These are phyloP conservation scores for Panagrolaimus sp. DNA, from an alignment of 1,140 invertebrate genomes.

Conservation along the genomic window DNA sequence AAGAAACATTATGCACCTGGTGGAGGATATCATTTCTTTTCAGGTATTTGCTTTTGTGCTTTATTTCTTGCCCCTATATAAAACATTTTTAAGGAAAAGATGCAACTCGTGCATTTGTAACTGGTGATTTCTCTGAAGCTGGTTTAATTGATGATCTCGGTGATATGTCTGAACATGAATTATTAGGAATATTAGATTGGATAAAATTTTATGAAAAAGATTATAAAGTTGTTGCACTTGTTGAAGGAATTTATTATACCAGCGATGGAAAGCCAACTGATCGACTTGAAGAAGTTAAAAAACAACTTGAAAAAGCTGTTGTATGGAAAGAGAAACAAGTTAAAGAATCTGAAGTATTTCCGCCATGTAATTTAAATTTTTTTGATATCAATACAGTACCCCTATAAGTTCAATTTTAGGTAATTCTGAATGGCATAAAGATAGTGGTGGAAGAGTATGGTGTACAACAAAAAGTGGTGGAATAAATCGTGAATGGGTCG, in stretches of 20 bases:
- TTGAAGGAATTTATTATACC: conserved; percentile 77
- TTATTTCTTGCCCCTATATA: background rate
- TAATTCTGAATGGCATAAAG: conserved; percentile 78
- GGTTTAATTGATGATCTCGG: conserved; percentile 73
- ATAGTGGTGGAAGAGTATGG: conserved; percentile 75
- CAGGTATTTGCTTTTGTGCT: conserved; percentile 50
- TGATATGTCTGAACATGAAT: conserved; percentile 67
- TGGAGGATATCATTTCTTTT: conserved; percentile 64
- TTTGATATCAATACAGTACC: no score
- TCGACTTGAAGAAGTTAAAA: conserved; percentile 59
- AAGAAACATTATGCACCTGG: conserved; percentile 69
- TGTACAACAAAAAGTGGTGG: conserved; percentile 81
- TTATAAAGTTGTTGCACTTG: conserved; percentile 68
- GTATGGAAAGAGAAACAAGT: conserved; percentile 64
- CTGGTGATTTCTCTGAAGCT: conserved; percentile 75
- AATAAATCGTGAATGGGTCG: conserved; percentile 73
- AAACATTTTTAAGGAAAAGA: conserved; percentile 69
- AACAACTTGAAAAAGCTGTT: conserved; percentile 65
- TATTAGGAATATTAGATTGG: conserved; percentile 73
- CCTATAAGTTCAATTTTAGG: no score
- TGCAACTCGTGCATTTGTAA: conserved; percentile 81
- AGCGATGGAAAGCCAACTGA: conserved; percentile 69
- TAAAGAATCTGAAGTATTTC: conserved; percentile 68
- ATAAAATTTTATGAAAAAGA: conserved; percentile 75
- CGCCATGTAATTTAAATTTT: no score